Percentiles rank a stretch among this genome's conserved stretches.
Conservation (phyloP, 53 echinoderm and acorn worm genomes). For the Arbacia lixula region DNA sequence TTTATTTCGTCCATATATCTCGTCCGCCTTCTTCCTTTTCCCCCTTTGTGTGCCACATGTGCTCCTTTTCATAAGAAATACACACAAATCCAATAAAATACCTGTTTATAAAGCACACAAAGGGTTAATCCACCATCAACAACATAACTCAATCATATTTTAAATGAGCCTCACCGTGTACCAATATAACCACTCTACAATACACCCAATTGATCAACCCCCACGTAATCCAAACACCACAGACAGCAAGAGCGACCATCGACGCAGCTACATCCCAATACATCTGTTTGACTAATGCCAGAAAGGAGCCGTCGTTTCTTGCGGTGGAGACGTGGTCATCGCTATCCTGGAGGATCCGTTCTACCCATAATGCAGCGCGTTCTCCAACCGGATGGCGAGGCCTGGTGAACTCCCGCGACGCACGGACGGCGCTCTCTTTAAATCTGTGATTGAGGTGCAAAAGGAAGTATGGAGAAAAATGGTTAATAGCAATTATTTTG, state of each 20-base stretch:
- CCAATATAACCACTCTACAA: not conserved
- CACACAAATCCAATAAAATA: no score
- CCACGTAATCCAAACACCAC: not conserved
- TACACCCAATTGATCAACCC: not conserved
- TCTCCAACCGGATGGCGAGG: not conserved
- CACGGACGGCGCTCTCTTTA: not conserved
- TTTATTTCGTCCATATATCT: no score
- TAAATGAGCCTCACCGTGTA: no score
- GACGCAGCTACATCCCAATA: not conserved
- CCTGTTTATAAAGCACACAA: no score
- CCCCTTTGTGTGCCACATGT: no score
- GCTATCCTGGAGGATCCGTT: slow-evolving; percentile 14
- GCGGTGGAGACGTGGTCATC: not conserved
- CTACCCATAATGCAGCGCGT: slow-evolving; percentile 46
- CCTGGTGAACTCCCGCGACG: slow-evolving; percentile 6
- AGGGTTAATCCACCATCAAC: no score
- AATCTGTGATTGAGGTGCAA: not conserved
- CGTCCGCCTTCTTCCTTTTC: no score
- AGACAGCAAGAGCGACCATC: not conserved
- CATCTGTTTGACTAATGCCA: not conserved
- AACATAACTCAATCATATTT: no score
- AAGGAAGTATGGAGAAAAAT: not conserved
- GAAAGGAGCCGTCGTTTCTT: slow-evolving; percentile 6
- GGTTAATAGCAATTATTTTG: not conserved
- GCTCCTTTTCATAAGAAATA: no score